A percentile compares a stretch with the other conserved stretches of the same genome.
These are phyloP conservation scores for Cyclina sinensis DNA, from an alignment of 1,140 invertebrate species.

Conservation along the genomic window DNA sequence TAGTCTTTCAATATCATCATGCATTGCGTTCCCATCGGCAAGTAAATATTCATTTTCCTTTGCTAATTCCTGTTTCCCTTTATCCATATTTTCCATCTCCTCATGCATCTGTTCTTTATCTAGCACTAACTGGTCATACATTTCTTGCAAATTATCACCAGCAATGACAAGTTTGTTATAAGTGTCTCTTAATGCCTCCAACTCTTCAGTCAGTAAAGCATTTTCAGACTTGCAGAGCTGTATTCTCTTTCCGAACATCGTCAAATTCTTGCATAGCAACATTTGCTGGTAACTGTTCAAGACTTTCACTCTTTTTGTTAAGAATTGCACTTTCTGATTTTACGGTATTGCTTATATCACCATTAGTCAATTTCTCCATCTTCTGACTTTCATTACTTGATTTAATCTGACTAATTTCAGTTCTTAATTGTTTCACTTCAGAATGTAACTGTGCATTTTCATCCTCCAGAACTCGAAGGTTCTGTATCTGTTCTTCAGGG, in stretches of 20 bases:
- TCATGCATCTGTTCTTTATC: slow-evolving; percentile 77
- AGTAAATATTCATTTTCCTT: slow-evolving; percentile 82
- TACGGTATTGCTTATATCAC: neutral
- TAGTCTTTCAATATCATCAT: slow-evolving; percentile 82
- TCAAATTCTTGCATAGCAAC: slow-evolving; percentile 25
- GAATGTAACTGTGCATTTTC: slow-evolving; percentile 59
- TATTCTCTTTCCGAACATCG: slow-evolving; percentile 56
- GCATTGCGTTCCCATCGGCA: slow-evolving; percentile 81
- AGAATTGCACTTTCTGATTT: slow-evolving; percentile 31
- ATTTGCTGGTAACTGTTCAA: slow-evolving; percentile 10
- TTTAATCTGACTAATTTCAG: slow-evolving; percentile 38
- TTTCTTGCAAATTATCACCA: slow-evolving; percentile 82
- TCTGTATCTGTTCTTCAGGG: slow-evolving; percentile 54
- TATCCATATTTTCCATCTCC: slow-evolving; percentile 70
- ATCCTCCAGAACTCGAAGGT: slow-evolving; percentile 34
- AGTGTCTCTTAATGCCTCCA: slow-evolving; percentile 77
- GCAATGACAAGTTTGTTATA: slow-evolving; percentile 83
- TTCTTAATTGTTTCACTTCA: slow-evolving; percentile 53
- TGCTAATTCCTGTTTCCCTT: slow-evolving; percentile 74
- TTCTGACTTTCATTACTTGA: neutral
- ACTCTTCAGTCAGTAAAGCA: slow-evolving; percentile 59
- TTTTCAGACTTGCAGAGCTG: slow-evolving; percentile 50
- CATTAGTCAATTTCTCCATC: neutral
- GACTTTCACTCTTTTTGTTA: neutral
- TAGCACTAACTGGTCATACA: slow-evolving; percentile 79